These are phyloP conservation scores for Keiferia lycopersicella DNA, from an alignment of 2,888 invertebrate species.

Conservation along the genomic window DNA sequence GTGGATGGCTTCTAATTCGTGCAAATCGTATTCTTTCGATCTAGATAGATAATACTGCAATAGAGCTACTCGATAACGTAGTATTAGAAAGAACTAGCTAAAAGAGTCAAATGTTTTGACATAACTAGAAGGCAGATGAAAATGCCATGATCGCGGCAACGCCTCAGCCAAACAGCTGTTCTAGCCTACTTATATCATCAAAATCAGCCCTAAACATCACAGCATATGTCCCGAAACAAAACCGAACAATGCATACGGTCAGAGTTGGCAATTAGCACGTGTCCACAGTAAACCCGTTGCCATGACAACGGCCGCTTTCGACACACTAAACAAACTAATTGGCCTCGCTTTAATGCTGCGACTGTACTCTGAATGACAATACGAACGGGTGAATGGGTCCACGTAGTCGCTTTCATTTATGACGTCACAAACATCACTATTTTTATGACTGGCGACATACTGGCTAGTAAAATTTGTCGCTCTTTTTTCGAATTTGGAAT, in stretches of 20 bases:
- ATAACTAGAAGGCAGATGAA: background rate
- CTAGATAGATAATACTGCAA: too few species aligned
- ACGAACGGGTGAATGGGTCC: slow-evolving; percentile 43
- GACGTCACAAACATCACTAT: background rate
- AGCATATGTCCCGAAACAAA: slow-evolving; percentile 10
- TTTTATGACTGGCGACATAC: background rate
- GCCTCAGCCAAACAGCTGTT: background rate
- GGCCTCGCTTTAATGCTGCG: slow-evolving; percentile 56
- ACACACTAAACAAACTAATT: slow-evolving; percentile 72
- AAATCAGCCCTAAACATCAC: background rate
- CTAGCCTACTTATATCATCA: background rate
- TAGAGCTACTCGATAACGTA: too few species aligned
- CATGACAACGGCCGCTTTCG: slow-evolving; percentile 54
- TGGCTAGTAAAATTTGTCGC: background rate
- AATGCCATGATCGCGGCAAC: background rate
- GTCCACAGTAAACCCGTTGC: slow-evolving; percentile 55
- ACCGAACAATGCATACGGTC: slow-evolving; percentile 43
- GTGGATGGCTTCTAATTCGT: too few species aligned
- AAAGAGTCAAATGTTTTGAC: too few species aligned
- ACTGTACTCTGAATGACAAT: slow-evolving; percentile 42
- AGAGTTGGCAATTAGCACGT: slow-evolving; percentile 65
- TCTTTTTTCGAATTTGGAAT: slow-evolving; percentile 23
- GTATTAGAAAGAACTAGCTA: too few species aligned
- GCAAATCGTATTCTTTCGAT: too few species aligned
- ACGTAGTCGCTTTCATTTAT: slow-evolving; percentile 17